phyloP scores from a whole-genome alignment of 2,888 invertebrate species.

The Odontothrips loti region DNA sequence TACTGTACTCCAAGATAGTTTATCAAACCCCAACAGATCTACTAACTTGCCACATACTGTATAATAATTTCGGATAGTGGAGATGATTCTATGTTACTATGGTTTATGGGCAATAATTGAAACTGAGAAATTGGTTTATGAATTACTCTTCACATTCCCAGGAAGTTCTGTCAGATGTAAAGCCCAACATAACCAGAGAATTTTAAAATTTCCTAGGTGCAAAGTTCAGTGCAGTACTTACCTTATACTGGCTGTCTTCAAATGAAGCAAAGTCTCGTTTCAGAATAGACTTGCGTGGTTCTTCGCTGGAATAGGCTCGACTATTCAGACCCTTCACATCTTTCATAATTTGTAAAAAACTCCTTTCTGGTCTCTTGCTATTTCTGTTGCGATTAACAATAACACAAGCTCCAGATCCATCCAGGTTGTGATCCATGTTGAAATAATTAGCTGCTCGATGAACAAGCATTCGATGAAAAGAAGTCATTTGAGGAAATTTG shows the following conservation, averaged over 20 bases:
- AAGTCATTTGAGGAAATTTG: constrained; percentile 88
- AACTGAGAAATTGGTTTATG: no score
- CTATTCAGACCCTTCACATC: constrained; percentile 54
- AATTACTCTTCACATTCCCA: no score
- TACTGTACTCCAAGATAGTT: neutral
- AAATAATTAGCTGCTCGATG: constrained; percentile 91
- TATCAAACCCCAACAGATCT: neutral
- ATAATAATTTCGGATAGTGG: neutral
- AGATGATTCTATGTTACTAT: no score
- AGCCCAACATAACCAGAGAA: neutral
- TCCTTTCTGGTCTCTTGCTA: constrained; percentile 60
- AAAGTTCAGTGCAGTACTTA: constrained; percentile 33
- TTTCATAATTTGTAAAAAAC: constrained; percentile 37
- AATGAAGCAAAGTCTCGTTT: constrained; percentile 77
- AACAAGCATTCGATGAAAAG: constrained; percentile 93
- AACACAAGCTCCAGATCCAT: constrained; percentile 75
- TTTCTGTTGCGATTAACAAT: constrained; percentile 76
- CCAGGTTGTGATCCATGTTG: constrained; percentile 91
- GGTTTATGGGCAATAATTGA: no score
- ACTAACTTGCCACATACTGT: neutral
- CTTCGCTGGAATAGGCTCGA: constrained; percentile 50
- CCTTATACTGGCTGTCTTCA: constrained; percentile 53
- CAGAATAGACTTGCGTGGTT: constrained; percentile 71
- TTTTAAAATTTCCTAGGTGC: neutral
- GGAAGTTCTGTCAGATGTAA: no score